Evolutionary conservation across 1,140 invertebrate species (phyloP), one percentile per base, ranked within the genome.

Genomic region (Lethrus apterus): DNA sequence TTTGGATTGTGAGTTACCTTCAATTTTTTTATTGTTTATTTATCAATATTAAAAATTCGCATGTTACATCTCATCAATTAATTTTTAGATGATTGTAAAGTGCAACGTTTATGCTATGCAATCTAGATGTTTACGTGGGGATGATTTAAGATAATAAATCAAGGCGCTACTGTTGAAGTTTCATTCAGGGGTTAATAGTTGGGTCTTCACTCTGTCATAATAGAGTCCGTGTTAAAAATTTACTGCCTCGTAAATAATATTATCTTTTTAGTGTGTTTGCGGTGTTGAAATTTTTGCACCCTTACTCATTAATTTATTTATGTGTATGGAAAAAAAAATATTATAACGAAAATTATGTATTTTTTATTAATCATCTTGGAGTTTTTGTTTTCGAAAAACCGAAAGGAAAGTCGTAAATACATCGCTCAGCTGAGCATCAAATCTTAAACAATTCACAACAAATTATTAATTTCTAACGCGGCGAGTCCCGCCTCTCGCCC

Each of bases 381-480:
- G n/a, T n/a, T n/a, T n/a, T n/a, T n/a, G n/a, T n/a, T n/a, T n/a
- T n/a, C n/a, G n/a, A n/a, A n/a, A n/a, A n/a, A n/a, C n/a, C n/a
- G n/a, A n/a, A n/a, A n/a, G n/a, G n/a, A n/a, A n/a, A n/a, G n/a
- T n/a, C n/a, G n/a, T n/a, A n/a, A n/a, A n/a, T n/a, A n/a, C n/a
- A n/a, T n/a, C n/a, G n/a, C n/a, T n/a, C n/a, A n/a, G n/a, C n/a
- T n/a, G 59, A 64, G 60, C 62, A 53, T 62, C 58, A 62, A 64
- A 62, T 62, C 60, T 64, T 64, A 64, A 64, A 64, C 62, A 64
- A 64, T 64, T 62, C 60, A 59, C 60, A 48, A 48, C 46, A 64
- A 64, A 64, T 64, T 64, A 64, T 64, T 60, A 64, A 64, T 64
- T 64, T 64, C 54, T 58, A 60, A 56, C 30, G 17, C 46, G 54